Evolutionary conservation across 2,797 vertebrate species (phyloP).

Genomic region (Pseudomugil gertrudae): DNA sequence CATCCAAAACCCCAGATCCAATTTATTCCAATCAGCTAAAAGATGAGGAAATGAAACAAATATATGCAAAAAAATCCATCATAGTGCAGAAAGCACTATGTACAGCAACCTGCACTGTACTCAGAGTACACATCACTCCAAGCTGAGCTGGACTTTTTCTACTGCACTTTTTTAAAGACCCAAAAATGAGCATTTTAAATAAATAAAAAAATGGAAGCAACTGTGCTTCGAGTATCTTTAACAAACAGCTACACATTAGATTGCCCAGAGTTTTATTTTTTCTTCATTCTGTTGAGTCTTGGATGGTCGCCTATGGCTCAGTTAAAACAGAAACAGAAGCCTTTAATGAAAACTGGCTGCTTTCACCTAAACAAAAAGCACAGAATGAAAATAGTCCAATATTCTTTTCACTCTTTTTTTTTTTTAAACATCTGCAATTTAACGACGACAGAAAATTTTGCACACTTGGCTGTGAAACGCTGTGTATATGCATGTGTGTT

Average conservation of each 20-base stretch:
- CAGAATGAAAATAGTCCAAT: constrained; percentile 49
- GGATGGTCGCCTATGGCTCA: constrained; percentile 34
- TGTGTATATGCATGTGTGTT: neutral
- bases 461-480: constrained; percentile 9
- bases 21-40: constrained; percentile 3
- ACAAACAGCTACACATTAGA: constrained; percentile 37
- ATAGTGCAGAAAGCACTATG: constrained; percentile 19
- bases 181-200: constrained; percentile 25
- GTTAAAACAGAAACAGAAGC: constrained; percentile 68
- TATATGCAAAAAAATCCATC: constrained; percentile 8
- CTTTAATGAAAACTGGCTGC: constrained; percentile 54
- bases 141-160: constrained; percentile 1
- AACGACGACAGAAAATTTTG: constrained; percentile 26
- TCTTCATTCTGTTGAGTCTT: constrained; percentile 22
- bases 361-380: constrained; percentile 50
- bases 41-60: constrained; percentile 13
- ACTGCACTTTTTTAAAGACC: constrained; percentile 15
- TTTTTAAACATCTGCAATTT: constrained; percentile 28
- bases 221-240: constrained; percentile 22
- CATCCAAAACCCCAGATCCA: constrained; percentile 2
- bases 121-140: constrained; percentile 17
- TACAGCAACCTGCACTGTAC: constrained; percentile 4
- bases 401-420: constrained; percentile 7
- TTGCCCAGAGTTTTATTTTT: constrained; percentile 24
- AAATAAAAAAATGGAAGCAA: neutral